phyloP scores from a whole-genome alignment of 1,140 invertebrate species.

The Homalodisca vitripennis region DNA sequence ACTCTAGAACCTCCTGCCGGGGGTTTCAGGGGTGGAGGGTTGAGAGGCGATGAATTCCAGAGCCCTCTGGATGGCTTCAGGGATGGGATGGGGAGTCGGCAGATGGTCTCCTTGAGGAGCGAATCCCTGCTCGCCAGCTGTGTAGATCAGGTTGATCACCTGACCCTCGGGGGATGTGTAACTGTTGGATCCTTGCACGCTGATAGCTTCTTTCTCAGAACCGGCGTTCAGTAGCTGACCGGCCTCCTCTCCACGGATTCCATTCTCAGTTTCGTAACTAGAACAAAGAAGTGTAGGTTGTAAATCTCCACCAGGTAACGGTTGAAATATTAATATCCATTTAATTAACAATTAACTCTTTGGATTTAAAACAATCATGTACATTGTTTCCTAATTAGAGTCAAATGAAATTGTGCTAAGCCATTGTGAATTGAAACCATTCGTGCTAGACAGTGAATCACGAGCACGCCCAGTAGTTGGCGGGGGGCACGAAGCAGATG shows the following conservation, averaged over 20 bases:
- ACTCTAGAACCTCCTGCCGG: conserved; percentile 20
- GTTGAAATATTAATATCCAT: no score
- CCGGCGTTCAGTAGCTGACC: conserved; percentile 71
- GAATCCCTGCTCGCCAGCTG: conserved; percentile 70
- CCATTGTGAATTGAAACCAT: no score
- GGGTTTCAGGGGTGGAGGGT: conserved; percentile 19
- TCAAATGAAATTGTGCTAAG: no score
- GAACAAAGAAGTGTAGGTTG: conserved; percentile 39
- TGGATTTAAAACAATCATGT: no score
- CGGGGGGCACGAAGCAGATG: no score
- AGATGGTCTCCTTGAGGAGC: conserved; percentile 59
- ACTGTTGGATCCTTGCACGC: conserved; percentile 65
- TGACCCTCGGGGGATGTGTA: conserved; percentile 74
- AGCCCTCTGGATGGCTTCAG: conserved; percentile 68
- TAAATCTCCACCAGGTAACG: no score
- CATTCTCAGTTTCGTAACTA: conserved; percentile 83
- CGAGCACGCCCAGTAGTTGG: no score
- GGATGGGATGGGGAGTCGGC: conserved; percentile 65
- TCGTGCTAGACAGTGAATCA: no score
- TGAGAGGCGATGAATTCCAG: conserved; percentile 45
- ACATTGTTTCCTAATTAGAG: no score
- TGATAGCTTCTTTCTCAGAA: conserved; percentile 62
- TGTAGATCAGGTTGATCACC: conserved; percentile 63
- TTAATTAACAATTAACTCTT: no score
- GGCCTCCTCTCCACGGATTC: conserved; percentile 76